Conservation (phyloP, 1,140 invertebrate genomes). For the Trichonephila inaurata region DNA sequence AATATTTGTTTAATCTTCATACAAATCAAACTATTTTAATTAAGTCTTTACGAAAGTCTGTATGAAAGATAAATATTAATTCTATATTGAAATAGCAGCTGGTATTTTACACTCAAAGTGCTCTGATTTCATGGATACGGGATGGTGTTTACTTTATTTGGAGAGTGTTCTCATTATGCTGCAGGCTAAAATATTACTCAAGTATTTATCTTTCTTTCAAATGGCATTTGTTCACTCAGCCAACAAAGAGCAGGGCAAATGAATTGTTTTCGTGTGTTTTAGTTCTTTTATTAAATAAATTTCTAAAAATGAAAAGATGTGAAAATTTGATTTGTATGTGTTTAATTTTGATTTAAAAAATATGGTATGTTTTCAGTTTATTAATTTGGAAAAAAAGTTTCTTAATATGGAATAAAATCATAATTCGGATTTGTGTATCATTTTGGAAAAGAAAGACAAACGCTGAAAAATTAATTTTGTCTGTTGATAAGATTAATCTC, state of each 20-base stretch:
- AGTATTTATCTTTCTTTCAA: neutral
- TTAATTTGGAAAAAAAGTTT: too few species aligned
- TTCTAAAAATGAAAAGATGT: neutral
- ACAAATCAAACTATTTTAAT: neutral
- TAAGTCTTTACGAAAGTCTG: slow-evolving; percentile 6
- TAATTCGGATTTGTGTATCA: too few species aligned
- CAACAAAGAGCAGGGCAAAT: neutral
- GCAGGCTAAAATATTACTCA: neutral
- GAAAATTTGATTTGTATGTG: neutral
- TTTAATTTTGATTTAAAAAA: too few species aligned
- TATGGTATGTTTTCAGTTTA: too few species aligned
- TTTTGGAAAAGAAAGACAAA: too few species aligned
- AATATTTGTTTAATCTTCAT: slow-evolving; percentile 23
- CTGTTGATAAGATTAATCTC: too few species aligned
- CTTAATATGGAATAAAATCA: too few species aligned
- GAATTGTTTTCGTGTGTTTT: neutral
- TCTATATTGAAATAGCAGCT: slow-evolving; percentile 1
- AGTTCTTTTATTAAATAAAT: neutral
- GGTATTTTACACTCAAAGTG: neutral
- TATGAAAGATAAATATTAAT: slow-evolving; percentile 14
- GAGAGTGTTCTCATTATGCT: neutral
- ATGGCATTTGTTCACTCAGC: neutral
- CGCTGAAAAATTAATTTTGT: too few species aligned
- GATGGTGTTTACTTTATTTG: neutral
- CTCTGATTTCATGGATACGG: neutral